Conservation (phyloP, 2,888 invertebrate species). For the Epinotia brunnichana region DNA sequence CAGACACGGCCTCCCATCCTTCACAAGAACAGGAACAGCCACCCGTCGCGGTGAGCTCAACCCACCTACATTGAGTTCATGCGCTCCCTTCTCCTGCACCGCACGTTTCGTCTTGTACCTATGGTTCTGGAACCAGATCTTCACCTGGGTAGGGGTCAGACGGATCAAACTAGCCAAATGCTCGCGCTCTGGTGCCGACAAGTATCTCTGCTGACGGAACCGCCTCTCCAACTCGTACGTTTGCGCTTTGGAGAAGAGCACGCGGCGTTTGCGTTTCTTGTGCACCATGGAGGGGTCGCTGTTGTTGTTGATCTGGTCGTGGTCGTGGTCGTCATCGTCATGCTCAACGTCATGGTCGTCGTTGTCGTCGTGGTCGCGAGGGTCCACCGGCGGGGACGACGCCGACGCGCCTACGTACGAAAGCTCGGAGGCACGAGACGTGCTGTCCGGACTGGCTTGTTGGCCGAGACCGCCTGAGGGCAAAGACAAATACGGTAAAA, state of each 20-base stretch:
- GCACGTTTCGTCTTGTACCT: slow-evolving; percentile 99
- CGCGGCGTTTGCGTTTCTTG: slow-evolving; percentile 97
- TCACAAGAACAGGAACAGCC: slow-evolving; percentile 96
- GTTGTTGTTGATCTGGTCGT: slow-evolving; percentile 69
- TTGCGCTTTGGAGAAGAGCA: slow-evolving; percentile 98
- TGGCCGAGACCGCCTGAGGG: slow-evolving; percentile 84
- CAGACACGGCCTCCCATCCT: slow-evolving; percentile 96
- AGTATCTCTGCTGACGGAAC: slow-evolving; percentile 97
- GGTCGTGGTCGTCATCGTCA: slow-evolving; percentile 83
- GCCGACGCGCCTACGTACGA: slow-evolving; percentile 81
- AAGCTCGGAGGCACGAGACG: slow-evolving; percentile 92
- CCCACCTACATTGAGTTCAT: slow-evolving; percentile 86
- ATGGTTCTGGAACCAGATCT: slow-evolving; percentile 99
- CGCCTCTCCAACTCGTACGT: slow-evolving; percentile 97
- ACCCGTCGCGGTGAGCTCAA: slow-evolving; percentile 94
- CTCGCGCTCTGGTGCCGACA: slow-evolving; percentile 98
- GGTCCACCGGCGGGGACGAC: slow-evolving; percentile 69
- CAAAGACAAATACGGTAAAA: slow-evolving; percentile 50
- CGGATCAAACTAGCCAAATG: slow-evolving; percentile 97
- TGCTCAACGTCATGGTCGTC: slow-evolving; percentile 74
- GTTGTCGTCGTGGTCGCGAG: slow-evolving; percentile 65
- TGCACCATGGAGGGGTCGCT: slow-evolving; percentile 82
- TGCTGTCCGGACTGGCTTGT: slow-evolving; percentile 92
- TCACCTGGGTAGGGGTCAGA: slow-evolving; percentile 98
- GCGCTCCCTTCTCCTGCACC: slow-evolving; percentile 94